Percentiles rank a stretch among this genome's conserved stretches.
phyloP scores from a whole-genome alignment of 2,888 invertebrate genomes.

The Acanthococcus lagerstroemiae region DNA sequence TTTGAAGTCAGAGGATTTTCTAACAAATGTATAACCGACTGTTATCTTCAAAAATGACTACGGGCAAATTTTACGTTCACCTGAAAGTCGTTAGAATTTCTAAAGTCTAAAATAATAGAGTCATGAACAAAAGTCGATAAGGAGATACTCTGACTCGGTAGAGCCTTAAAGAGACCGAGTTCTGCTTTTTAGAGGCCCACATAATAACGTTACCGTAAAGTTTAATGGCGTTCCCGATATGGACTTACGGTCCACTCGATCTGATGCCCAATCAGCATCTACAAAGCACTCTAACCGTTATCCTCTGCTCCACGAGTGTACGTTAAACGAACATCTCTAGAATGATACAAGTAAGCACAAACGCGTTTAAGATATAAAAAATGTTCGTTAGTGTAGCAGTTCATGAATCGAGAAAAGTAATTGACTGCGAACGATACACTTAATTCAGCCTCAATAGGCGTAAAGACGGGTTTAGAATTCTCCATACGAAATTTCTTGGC shows the following conservation, averaged over 20 bases:
- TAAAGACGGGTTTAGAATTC: background rate
- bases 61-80: background rate
- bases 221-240: background rate
- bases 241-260: background rate
- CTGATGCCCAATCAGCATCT: background rate
- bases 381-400: background rate
- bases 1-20: background rate
- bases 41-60: background rate
- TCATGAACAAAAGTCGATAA: conserved; percentile 2
- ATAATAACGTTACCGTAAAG: background rate
- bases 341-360: background rate
- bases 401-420: background rate
- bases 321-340: background rate
- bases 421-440: background rate
- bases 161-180: background rate
- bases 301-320: background rate
- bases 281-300: background rate
- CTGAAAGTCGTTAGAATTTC: background rate
- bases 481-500: background rate
- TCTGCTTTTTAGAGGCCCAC: background rate
- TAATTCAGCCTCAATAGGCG: conserved; percentile 9
- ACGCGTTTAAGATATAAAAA: background rate
- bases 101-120: background rate
- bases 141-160: background rate
- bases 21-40: background rate